Base-by-base conservation (phyloP, 2,888 invertebrate genomes). In the Athalia cordata region DNA sequence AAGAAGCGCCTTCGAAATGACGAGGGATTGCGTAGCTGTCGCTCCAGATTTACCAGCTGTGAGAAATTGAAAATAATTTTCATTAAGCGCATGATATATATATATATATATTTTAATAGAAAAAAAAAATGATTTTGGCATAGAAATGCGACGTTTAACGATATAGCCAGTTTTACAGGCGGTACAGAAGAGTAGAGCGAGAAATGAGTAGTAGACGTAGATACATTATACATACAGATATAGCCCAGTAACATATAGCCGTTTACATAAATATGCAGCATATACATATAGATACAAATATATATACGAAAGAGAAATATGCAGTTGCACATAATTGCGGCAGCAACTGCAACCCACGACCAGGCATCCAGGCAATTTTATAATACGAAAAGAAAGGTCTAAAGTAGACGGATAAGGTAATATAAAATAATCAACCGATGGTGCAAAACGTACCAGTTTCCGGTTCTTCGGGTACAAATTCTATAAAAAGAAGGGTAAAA, bases 1-100 rank as follows among this genome's bases (percentile, higher is more conserved):
- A 83, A 88, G 84, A 75, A 85, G 80, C 65, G 83, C 77, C 80
- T 83, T 74, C 72, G 85, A 57, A 72, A 76, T 78, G 77, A 82
- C 72, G 50, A 83, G 77, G 75, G 83, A 80, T 59, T 75, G 82
- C 57, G 78, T 76, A 2, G 45, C 9, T 74, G 84, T 79, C 9
- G 77, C 72, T 66, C 81, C 78, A 64, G 74, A 43, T 15, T 55
- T 77, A 70, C 68, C 77, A 9, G 77, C 82, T 83, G 79, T 13
- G 78, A 79, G 78, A 43, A 76, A 68, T 3, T 43, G 43, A 43
- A n/a, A n/a, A 3, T 43, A 9, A 43, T 0, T 8, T 4, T 65
- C 8, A 29, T 65, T 9, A 45, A 65, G 8, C 9, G 64, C 11
- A 3, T 9, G 7, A 61, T 59, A 59, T 13, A 59, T 5, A 8